phyloP scores from a whole-genome alignment of 2,797 vertebrate genomes.

The Agapornis canus region DNA sequence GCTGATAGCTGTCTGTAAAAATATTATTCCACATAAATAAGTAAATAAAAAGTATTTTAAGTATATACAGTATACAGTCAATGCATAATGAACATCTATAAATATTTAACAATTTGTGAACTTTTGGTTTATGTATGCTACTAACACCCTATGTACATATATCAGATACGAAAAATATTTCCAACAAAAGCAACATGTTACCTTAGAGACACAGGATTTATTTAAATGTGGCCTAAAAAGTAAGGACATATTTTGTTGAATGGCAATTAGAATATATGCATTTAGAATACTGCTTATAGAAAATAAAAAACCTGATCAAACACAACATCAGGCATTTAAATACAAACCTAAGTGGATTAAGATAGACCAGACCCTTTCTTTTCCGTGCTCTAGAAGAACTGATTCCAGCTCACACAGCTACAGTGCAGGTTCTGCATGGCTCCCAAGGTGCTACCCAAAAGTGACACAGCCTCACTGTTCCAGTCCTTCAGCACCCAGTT shows the following conservation, averaged over 20 bases:
- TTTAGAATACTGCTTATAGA: neutral
- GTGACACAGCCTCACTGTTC: neutral
- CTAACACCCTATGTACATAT: neutral
- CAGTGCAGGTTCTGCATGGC: neutral
- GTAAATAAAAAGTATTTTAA: neutral
- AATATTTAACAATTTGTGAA: neutral
- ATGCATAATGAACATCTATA: neutral
- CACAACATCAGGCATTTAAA: neutral
- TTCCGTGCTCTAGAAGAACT: neutral
- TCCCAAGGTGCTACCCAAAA: neutral
- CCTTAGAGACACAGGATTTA: slow-evolving; percentile 67
- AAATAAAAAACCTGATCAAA: neutral
- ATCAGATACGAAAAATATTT: neutral
- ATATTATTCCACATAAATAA: neutral
- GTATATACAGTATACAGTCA: neutral
- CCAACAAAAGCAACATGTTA: slow-evolving; percentile 42
- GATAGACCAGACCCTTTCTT: neutral
- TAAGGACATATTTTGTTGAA: neutral
- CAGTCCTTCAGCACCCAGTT: neutral
- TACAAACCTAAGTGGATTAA: neutral
- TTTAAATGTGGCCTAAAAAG: slow-evolving; percentile 65
- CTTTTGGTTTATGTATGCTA: neutral
- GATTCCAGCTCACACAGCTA: neutral
- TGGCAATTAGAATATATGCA: neutral
- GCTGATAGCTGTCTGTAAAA: neutral